Base-by-base conservation (phyloP, 2,888 invertebrate genomes). In the Timema podura region DNA sequence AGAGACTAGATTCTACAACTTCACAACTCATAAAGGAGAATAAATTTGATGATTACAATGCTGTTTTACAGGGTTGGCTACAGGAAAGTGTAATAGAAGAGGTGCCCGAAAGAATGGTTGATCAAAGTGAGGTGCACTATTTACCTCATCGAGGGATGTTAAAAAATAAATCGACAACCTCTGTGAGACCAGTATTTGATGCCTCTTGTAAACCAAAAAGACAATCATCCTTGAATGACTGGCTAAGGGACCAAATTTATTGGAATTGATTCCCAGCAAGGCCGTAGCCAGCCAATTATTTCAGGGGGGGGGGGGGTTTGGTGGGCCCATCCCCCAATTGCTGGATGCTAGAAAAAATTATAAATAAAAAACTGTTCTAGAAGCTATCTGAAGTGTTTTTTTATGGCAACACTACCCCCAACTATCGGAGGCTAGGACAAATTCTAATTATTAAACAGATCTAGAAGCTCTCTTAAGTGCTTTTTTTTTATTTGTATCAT, bases 81-180 rank as follows among this genome's bases (percentile, higher is more conserved):
- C 11, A 48, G 48, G 65, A 65, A 65, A 46, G 65, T 65, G 16
- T 65, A 30, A 65, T 65, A 13, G 65, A 65, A 11, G 65, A 65
- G 13, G 65, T 46, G 10, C 48, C 65, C 10, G 11, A 48, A 11
- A 2, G 13, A 13, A 13, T 46, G 6, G 44, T 44, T 61, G 30
- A 8, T 8, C 1, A 44, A 30, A 67, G 6, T 15, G 16, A 9
- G 69, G 67, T 30, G 6, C 73, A 74, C 54, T 74, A 72, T 65
- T 67, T 74, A 64, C 72, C 74, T 5, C 77, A 76, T 69, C 72
- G 74, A 13, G 74, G 72, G 5, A 76, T 77, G 5, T 16, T 76
- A 5, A 76, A 76, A 49, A 59, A 68, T 9, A 69, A 68, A 44
- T 10, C 16, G 2, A 75, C 75, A 0, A 76, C 72, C 3, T 64